phyloP scores from a whole-genome alignment of 2,797 vertebrate genomes.

The Lophotriccus pileatus region DNA sequence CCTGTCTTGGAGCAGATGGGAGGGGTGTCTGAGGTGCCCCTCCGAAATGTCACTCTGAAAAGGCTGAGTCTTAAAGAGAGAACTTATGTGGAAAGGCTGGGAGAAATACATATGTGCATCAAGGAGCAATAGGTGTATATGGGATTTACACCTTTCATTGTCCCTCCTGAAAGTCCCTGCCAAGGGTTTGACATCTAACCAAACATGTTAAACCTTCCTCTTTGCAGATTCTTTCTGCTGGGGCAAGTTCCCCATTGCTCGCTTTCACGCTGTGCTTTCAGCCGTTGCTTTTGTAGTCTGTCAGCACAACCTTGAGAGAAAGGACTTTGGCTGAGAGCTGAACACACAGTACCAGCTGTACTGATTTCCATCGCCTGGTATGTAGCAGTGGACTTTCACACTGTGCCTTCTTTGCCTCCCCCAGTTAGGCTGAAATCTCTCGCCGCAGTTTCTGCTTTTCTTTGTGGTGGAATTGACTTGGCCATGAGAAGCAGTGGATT shows the following conservation, averaged over 20 bases:
- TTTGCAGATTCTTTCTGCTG: background rate
- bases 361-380: conserved; percentile 37
- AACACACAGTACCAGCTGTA: conserved; percentile 41
- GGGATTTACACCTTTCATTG: background rate
- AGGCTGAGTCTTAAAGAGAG: background rate
- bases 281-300: conserved; percentile 69
- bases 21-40: background rate
- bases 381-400: conserved; percentile 50
- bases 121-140: background rate
- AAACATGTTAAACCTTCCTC: background rate
- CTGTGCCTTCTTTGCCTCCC: background rate
- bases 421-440: background rate
- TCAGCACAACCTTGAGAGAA: conserved; percentile 72
- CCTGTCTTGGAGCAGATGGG: background rate
- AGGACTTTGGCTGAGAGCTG: conserved; percentile 58
- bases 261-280: conserved; percentile 63
- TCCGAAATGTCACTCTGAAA: background rate
- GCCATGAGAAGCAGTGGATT: background rate
- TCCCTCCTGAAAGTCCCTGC: background rate
- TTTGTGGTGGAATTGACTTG: background rate
- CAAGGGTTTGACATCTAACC: background rate
- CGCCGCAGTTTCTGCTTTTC: background rate
- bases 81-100: background rate
- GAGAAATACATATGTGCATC: background rate
- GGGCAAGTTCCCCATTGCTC: conserved; percentile 57